Evolutionary conservation across 2,113 vertebrate genomes (phyloP).

Genomic region (Murina feae): DNA sequence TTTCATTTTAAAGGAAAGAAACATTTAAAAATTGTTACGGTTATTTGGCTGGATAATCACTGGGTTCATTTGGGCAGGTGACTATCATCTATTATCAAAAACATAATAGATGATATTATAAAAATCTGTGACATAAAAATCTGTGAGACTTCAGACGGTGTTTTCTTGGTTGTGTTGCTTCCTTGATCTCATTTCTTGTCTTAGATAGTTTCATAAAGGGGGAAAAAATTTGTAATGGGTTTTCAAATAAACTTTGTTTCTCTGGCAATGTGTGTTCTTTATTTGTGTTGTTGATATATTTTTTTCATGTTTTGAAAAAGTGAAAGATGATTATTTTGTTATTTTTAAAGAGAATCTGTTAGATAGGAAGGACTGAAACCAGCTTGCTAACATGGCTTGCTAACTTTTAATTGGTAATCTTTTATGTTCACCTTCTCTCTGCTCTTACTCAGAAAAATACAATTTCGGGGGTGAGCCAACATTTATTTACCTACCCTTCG

Average conservation of each 20-base stretch:
- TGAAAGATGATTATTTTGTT: background rate
- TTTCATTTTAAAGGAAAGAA: background rate
- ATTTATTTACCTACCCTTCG: background rate
- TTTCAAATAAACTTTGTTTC: conserved; percentile 66
- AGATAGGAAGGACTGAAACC: background rate
- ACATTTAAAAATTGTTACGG: background rate
- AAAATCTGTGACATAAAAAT: background rate
- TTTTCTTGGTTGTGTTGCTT: background rate
- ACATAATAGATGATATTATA: too few relatives aligned
- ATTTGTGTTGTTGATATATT: background rate
- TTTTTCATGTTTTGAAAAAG: background rate
- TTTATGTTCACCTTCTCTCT: background rate
- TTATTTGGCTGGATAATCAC: background rate
- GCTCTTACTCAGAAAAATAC: background rate
- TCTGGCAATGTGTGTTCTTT: conserved; percentile 37
- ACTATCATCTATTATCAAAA: conserved; percentile 2
- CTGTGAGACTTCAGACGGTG: background rate
- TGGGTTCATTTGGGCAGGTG: conserved; percentile 19
- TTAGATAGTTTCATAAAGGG: background rate
- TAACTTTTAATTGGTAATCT: background rate
- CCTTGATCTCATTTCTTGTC: background rate
- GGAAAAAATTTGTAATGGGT: background rate
- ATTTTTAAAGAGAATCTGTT: background rate
- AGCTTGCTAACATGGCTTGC: background rate
- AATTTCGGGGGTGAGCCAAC: background rate